Evolutionary conservation across 2,888 invertebrate genomes (phyloP), one percentile per base, ranked within the genome.

Genomic region (Ernsta delagoae): DNA sequence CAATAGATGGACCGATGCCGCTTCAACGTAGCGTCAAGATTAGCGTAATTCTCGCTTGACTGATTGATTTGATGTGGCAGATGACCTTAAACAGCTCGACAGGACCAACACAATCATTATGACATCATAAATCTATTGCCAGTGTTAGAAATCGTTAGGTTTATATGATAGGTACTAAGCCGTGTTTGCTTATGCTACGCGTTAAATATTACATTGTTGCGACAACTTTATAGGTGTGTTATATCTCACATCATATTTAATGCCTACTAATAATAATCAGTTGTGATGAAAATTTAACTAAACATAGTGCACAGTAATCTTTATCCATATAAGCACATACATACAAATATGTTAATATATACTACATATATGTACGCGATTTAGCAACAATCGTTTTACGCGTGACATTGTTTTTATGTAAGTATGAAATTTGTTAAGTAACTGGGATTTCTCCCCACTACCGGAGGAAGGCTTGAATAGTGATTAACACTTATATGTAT

Each of bases 41-140:
- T 71, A 64, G 80, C 79, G 80, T 83, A 79, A 78, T 76, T 71
- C 72, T 82, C 79, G 82, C 80, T 84, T 77, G 24, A 3, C 24
- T 24, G 84, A 83, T 79, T 85, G 83, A 87, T 87, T 87, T 83
- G 85, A 84, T 86, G 83, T 82, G 83, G 82, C 77, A 73, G 76
- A 68, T 77, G 84, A 84, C 86, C 86, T 87, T 75, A 73, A 61
- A 64, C 73, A 56, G 72, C 71, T 70, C 71, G 71, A 64, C 73
- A 71, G 71, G 69, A 71, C 71, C 61, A 61, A 60, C 54, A 61
- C 64, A 61, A 60, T 53, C 11, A 60, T 61, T 67, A 75, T 79
- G 81, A 82, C 79, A 78, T 79, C 79, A 81, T 72, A 74, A 66
- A 71, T 70, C 71, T 70, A 72, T 73, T 73, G 73, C 73, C 70